phyloP scores from a whole-genome alignment of 2,113 vertebrate species.

The Leucopsar rothschildi region DNA sequence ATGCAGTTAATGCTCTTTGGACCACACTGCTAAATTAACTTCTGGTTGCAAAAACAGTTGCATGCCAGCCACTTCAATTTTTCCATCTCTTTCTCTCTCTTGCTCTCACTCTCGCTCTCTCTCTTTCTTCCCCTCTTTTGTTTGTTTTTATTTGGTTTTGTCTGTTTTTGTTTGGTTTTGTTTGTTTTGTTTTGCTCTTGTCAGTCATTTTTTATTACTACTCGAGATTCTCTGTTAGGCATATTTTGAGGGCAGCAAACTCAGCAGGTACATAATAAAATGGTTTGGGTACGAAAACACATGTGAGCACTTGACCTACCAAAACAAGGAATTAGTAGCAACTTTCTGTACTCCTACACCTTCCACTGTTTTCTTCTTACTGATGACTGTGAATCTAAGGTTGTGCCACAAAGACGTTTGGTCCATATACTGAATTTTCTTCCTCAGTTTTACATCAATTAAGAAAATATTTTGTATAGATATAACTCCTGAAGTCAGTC shows the following conservation, averaged over 20 bases:
- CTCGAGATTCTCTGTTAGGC: not conserved
- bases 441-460: not conserved
- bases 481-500: not conserved
- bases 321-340: not conserved
- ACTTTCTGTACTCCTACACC: not conserved
- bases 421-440: not conserved
- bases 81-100: not conserved
- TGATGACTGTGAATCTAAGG: not conserved
- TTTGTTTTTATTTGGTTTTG: not conserved
- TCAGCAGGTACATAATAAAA: not conserved
- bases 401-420: not conserved
- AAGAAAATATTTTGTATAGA: not conserved
- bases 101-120: not conserved
- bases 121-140: accelerated
- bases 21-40: not conserved
- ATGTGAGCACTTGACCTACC: not conserved
- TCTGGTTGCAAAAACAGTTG: not conserved
- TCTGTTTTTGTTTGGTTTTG: not conserved
- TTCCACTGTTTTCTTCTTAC: not conserved
- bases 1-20: not conserved
- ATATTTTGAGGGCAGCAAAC: not conserved
- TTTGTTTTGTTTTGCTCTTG: not conserved
- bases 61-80: not conserved
- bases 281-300: not conserved
- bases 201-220: not conserved